These are phyloP conservation scores for Cryptomyrus ogoouensis DNA, from an alignment of 2,113 vertebrate species.

Conservation along the genomic window DNA sequence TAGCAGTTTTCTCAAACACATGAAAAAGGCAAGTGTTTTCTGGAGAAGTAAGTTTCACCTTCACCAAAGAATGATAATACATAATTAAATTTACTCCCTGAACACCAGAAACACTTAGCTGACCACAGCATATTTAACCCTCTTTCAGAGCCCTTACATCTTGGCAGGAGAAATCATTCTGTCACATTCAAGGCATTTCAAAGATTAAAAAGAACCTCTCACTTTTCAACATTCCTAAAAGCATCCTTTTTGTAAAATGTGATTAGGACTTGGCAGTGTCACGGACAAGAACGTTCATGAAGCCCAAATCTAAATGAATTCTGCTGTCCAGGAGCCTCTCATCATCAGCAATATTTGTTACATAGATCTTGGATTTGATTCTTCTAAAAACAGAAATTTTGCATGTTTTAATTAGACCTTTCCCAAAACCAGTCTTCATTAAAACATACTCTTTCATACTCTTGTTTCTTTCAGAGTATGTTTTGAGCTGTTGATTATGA, in stretches of 20 bases:
- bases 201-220: slow-evolving; percentile 99
- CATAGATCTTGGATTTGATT: slow-evolving; percentile 65
- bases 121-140: slow-evolving; percentile 99
- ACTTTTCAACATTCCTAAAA: slow-evolving; percentile 98
- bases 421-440: slow-evolving; percentile 26
- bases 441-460: neutral
- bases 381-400: slow-evolving; percentile 73
- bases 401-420: slow-evolving; percentile 60
- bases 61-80: slow-evolving; percentile 99
- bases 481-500: neutral
- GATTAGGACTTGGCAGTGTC: slow-evolving; percentile 95
- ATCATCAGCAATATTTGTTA: slow-evolving; percentile 75
- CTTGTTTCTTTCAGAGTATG: neutral
- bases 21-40: slow-evolving; percentile 71
- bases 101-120: slow-evolving; percentile 99
- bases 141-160: slow-evolving; percentile 92
- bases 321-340: slow-evolving; percentile 75
- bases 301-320: slow-evolving; percentile 74
- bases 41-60: slow-evolving; percentile 99
- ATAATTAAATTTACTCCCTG: slow-evolving; percentile 99
- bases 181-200: slow-evolving; percentile 99
- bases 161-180: slow-evolving; percentile 99
- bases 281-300: slow-evolving; percentile 82
- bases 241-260: slow-evolving; percentile 78
- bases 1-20: neutral